A percentile compares a stretch with the other conserved stretches of the same genome.
Evolutionary conservation across 2,888 invertebrate species (phyloP).

Genomic region (Rhimphoctona megacephalus): DNA sequence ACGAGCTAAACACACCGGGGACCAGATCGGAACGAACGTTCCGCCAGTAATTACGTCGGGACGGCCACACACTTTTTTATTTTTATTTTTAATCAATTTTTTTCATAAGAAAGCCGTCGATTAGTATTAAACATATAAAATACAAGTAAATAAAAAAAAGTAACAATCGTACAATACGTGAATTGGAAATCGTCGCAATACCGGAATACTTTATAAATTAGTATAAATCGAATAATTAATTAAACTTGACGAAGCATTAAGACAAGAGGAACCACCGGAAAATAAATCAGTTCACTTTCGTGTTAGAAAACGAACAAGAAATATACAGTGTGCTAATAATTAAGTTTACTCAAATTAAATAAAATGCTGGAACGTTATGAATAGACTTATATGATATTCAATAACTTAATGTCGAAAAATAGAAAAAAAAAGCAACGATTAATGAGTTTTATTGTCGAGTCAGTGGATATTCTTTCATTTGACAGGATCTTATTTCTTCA

Average conservation of each 20-base stretch:
- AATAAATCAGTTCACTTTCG: background rate
- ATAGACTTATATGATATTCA: background rate
- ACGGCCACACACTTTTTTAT: constrained; percentile 2
- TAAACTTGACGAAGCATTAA: background rate
- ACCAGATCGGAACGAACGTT: constrained; percentile 52
- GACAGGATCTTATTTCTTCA: constrained; percentile 2
- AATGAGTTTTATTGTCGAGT: constrained; percentile 7
- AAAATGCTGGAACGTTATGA: background rate
- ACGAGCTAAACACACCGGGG: constrained; percentile 43
- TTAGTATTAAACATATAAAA: background rate
- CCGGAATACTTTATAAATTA: background rate
- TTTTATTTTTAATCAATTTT: background rate
- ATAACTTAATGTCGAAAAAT: background rate
- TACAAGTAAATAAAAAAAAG: background rate
- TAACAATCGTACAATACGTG: constrained; percentile 5
- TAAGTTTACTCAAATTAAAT: background rate
- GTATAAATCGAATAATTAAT: background rate
- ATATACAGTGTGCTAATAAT: background rate
- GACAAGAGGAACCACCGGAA: background rate
- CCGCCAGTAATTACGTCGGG: constrained; percentile 49
- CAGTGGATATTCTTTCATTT: constrained; percentile 25
- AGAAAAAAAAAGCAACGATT: background rate
- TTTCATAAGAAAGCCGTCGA: background rate
- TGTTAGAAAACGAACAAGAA: constrained; percentile 14
- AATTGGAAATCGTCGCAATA: constrained; percentile 1